phyloP scores from a whole-genome alignment of 2,797 vertebrate species.

The Enteromius thamalakanensis region DNA sequence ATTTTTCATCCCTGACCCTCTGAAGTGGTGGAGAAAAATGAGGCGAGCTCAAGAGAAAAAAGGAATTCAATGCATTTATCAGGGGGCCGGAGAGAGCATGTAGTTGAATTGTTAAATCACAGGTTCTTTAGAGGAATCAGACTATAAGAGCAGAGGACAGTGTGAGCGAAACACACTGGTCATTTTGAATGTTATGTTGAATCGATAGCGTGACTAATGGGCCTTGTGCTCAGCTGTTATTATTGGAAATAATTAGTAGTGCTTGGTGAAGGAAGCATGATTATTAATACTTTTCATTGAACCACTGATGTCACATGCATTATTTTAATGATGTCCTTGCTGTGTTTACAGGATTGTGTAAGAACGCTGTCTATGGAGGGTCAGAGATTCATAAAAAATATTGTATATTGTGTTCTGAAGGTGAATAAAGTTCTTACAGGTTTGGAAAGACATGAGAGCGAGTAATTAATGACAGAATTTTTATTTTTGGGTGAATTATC shows the following conservation, averaged over 20 bases:
- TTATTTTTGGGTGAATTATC: too few relatives aligned
- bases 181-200: slow-evolving; percentile 17
- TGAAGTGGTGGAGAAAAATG: slow-evolving; percentile 43
- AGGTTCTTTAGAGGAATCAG: slow-evolving; percentile 26
- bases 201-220: slow-evolving; percentile 18
- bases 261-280: not conserved
- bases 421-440: too few relatives aligned
- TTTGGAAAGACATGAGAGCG: too few relatives aligned
- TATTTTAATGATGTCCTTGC: too few relatives aligned
- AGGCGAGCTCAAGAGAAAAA: slow-evolving; percentile 19
- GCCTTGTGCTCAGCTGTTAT: not conserved
- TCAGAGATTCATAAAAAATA: too few relatives aligned
- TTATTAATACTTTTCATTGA: slow-evolving; percentile 3
- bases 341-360: too few relatives aligned
- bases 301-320: too few relatives aligned
- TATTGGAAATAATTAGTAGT: slow-evolving; percentile 34
- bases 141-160: slow-evolving; percentile 3
- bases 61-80: slow-evolving; percentile 29
- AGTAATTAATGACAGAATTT: too few relatives aligned
- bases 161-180: slow-evolving; percentile 7
- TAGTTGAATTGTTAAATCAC: slow-evolving; percentile 31
- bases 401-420: too few relatives aligned
- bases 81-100: not conserved
- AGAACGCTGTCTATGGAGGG: too few relatives aligned
- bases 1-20: slow-evolving; percentile 45